Evolutionary conservation across 1,140 invertebrate genomes (phyloP).

Genomic region (Tribolium castaneum): DNA sequence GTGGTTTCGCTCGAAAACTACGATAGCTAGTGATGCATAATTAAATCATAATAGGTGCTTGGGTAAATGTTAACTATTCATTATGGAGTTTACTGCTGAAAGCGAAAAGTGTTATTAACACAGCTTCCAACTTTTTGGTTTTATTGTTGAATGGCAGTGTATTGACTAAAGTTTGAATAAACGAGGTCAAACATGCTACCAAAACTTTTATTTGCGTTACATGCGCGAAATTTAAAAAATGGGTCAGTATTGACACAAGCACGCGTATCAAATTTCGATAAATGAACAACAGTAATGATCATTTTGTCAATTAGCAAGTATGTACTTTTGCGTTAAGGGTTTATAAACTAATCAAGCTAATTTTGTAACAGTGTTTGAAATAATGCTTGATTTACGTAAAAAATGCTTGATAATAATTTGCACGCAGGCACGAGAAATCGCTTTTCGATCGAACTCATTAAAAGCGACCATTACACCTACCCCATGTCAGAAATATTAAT

Average conservation of each 20-base stretch:
- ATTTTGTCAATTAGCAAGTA: neutral
- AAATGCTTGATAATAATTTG: no score
- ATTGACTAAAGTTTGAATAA: neutral
- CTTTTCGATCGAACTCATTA: neutral
- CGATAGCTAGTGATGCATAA: neutral
- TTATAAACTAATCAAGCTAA: neutral
- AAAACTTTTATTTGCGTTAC: neutral
- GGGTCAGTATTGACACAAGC: no score
- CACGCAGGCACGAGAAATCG: neutral
- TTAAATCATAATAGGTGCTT: neutral
- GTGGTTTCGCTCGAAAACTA: neutral
- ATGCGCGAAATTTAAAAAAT: no score
- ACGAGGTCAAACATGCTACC: neutral
- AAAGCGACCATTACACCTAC: neutral
- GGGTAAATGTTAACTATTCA: neutral
- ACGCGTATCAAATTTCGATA: neutral
- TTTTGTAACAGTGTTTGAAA: no score
- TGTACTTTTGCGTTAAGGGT: neutral
- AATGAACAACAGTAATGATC: neutral
- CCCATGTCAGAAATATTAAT: neutral
- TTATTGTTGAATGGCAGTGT: neutral
- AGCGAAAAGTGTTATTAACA: neutral
- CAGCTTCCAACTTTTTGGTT: neutral
- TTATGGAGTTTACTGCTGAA: neutral
- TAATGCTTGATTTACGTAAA: no score